These are phyloP conservation scores for Orthosia gracilis DNA, from an alignment of 2,888 invertebrate genomes.

Conservation along the genomic window DNA sequence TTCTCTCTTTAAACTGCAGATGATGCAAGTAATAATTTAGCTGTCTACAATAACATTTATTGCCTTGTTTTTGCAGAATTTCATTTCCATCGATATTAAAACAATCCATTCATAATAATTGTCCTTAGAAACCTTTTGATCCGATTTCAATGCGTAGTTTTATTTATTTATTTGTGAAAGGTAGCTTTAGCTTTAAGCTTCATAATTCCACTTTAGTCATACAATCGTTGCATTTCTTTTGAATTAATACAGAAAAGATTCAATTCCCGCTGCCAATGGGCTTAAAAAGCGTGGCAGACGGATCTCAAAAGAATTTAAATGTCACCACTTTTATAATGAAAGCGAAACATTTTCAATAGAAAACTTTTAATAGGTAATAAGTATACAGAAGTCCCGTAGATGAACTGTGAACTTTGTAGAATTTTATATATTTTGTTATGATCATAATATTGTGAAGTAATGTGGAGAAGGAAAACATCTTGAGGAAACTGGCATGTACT, in stretches of 20 bases:
- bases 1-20: not conserved
- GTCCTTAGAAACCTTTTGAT: not conserved
- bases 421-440: too few relatives aligned
- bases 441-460: too few relatives aligned
- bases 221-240: conserved; percentile 8
- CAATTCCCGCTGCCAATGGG: not conserved
- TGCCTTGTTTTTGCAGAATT: not conserved
- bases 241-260: conserved; percentile 3
- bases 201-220: not conserved
- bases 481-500: too few relatives aligned
- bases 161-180: too few relatives aligned
- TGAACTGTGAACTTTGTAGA: too few relatives aligned
- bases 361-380: too few relatives aligned
- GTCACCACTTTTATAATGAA: not conserved
- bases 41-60: not conserved
- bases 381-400: too few relatives aligned
- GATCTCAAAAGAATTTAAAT: conserved; percentile 5
- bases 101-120: not conserved
- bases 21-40: not conserved
- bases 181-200: too few relatives aligned
- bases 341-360: not conserved
- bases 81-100: not conserved
- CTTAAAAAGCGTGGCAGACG: not conserved
- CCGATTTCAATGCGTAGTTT: not conserved
- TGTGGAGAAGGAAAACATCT: too few relatives aligned